Percentiles rank a stretch among this genome's conserved stretches.
These are phyloP conservation scores for Neodiprion lecontei DNA, from an alignment of 1,140 invertebrate genomes.

Conservation along the genomic window DNA sequence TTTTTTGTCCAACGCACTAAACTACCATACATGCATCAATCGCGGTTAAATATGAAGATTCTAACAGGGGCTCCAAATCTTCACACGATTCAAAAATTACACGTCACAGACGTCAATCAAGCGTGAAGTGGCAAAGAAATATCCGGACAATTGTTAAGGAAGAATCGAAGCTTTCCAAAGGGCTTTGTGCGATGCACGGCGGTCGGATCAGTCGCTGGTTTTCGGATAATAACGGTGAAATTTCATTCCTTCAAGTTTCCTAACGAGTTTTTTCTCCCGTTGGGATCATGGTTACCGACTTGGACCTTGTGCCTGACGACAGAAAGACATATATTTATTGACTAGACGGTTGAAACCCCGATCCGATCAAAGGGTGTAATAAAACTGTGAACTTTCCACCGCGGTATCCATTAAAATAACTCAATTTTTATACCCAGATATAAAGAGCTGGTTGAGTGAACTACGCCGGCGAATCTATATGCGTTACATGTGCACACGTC, in stretches of 20 bases:
- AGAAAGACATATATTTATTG: background rate
- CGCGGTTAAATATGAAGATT: too few relatives aligned
- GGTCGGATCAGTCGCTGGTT: too few relatives aligned
- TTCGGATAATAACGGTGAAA: background rate
- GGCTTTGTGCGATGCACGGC: too few relatives aligned
- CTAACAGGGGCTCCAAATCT: too few relatives aligned
- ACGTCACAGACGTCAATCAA: too few relatives aligned
- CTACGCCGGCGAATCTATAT: background rate
- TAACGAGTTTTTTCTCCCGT: background rate
- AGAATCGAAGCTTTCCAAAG: too few relatives aligned
- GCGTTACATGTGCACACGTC: too few relatives aligned
- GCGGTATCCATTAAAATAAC: background rate
- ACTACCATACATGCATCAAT: too few relatives aligned
- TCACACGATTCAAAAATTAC: too few relatives aligned
- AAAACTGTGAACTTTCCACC: background rate
- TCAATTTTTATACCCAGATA: background rate
- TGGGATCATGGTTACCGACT: background rate
- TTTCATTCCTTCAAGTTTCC: background rate
- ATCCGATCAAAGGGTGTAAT: background rate
- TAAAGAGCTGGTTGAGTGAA: background rate
- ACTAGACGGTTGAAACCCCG: background rate
- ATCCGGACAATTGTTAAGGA: too few relatives aligned
- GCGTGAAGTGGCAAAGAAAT: too few relatives aligned
- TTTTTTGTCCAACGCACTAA: too few relatives aligned
- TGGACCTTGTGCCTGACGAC: background rate